These are phyloP conservation scores for Artibeus lituratus DNA, from an alignment of 2,797 vertebrate genomes.

Conservation along the genomic window DNA sequence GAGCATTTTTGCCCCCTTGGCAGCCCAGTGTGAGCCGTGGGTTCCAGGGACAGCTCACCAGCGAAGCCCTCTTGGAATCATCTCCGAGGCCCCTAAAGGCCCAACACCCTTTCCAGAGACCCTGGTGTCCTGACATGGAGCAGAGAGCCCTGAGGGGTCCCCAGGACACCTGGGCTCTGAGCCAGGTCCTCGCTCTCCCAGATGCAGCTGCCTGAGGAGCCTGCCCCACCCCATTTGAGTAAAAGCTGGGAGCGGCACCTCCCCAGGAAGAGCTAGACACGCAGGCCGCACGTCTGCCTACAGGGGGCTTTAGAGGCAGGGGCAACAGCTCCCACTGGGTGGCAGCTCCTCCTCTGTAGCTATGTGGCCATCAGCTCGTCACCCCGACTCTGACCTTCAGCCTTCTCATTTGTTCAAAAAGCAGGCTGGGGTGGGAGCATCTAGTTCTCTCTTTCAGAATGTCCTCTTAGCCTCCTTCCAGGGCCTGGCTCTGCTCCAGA, in stretches of 20 bases:
- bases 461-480: not conserved
- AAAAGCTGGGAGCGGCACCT: fast-evolving
- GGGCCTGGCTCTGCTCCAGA: not conserved
- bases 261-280: not conserved
- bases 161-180: not conserved
- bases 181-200: not conserved
- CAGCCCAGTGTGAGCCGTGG: not conserved
- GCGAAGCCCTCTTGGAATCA: not conserved
- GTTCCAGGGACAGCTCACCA: not conserved
- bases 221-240: not conserved
- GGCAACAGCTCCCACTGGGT: too few relatives aligned
- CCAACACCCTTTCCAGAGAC: not conserved
- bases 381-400: not conserved
- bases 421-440: too few relatives aligned
- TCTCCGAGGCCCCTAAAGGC: not conserved
- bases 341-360: not conserved
- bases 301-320: not conserved
- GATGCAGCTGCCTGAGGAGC: not conserved
- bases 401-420: not conserved
- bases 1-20: not conserved
- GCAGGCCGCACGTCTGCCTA: not conserved
- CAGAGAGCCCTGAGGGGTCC: not conserved
- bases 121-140: not conserved
- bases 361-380: fast-evolving
- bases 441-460: not conserved